Evolutionary conservation across 2,888 invertebrate genomes (phyloP), one percentile per base, ranked within the genome.

Genomic region (Amphiduros pacificus): DNA sequence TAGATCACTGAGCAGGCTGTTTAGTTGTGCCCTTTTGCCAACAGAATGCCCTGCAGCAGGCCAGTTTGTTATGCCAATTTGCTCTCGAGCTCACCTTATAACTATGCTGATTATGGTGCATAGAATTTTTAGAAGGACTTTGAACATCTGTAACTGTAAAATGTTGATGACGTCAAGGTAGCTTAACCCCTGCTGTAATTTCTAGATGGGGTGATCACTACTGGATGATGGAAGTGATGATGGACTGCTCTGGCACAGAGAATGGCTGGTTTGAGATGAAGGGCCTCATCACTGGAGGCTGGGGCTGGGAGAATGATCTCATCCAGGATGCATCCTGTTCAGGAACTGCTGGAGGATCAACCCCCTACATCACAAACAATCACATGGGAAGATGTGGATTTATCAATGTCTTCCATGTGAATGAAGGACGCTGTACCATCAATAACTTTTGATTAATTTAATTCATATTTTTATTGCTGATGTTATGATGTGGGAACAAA

Each of bases 231-330:
- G 77, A 80, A 55, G 55, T 82, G 29, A 71, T 75, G 28, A 80
- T 83, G 77, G 81, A 83, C 65, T 83, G 83, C 66, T 67, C 71
- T 4, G 68, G 76, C 60, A 73, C 79, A 0, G 72, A 77, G 40
- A 65, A 74, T 17, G 81, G 82, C 31, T 82, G 81, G 80, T 82
- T 83, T 61, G 82, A 83, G 63, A 62, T 83, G 24, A 83, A 83
- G 69, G 77, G 57, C 1, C 51, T 44, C 31, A 28, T 51, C n/a
- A 53, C 60, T 6, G 36, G 9, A 2, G 63, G 63, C 5, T 48
- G 65, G 26, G 60, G 60, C 17, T 60, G 60, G 60, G 60, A 60
- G 32, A 27, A 27, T 20, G 53, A 52, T 44, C 26, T 52, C 44
- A 53, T 22, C 22, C 60, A 60, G 54, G 50, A 5, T 11, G n/a